These are phyloP conservation scores for Globia sparganii DNA, from an alignment of 2,888 invertebrate species.

Conservation along the genomic window DNA sequence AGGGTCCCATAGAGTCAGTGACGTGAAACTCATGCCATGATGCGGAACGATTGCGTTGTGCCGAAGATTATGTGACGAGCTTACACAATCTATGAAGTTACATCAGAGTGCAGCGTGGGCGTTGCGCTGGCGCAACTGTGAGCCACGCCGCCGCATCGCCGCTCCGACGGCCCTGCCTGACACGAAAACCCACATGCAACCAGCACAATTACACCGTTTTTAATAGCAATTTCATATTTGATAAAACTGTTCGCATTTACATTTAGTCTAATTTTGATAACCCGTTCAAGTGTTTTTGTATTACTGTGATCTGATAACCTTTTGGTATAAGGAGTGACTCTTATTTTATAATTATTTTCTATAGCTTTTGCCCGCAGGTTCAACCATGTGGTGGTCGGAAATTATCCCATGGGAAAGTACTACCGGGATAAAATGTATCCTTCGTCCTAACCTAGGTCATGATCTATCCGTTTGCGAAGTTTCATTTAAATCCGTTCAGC, in stretches of 20 bases:
- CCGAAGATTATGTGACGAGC: slow-evolving; percentile 75
- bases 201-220: slow-evolving; percentile 51
- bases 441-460: not conserved
- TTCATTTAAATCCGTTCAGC: not conserved
- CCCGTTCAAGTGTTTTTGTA: not conserved
- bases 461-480: not conserved
- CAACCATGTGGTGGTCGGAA: not conserved
- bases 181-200: slow-evolving; percentile 85
- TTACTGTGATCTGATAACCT: not conserved
- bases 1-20: slow-evolving; percentile 50
- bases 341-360: not conserved
- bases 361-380: not conserved
- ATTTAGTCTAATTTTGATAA: slow-evolving; percentile 22
- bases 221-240: slow-evolving; percentile 51
- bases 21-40: slow-evolving; percentile 70
- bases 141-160: slow-evolving; percentile 56
- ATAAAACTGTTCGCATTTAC: slow-evolving; percentile 30
- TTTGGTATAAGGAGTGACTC: slow-evolving; percentile 5
- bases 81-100: slow-evolving; percentile 83
- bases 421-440: not conserved
- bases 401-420: not conserved
- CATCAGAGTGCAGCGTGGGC: slow-evolving; percentile 76
- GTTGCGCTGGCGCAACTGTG: slow-evolving; percentile 70
- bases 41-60: slow-evolving; percentile 77
- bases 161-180: slow-evolving; percentile 70